Percentiles rank a stretch among this genome's conserved stretches.
Evolutionary conservation across 2,113 vertebrate genomes (phyloP).

Genomic region (Amazona vittata): DNA sequence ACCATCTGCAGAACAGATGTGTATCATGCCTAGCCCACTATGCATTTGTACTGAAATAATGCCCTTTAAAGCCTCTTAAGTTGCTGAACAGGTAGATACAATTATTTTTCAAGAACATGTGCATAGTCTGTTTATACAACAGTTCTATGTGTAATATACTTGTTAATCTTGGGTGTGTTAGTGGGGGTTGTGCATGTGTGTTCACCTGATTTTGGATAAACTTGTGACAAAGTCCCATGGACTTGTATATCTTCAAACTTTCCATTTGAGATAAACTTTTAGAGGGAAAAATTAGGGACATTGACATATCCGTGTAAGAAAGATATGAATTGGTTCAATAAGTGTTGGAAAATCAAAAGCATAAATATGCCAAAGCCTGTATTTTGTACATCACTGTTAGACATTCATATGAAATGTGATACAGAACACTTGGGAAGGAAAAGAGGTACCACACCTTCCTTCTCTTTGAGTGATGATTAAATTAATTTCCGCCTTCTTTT

Average conservation of each 20-base stretch:
- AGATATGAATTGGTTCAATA: not conserved
- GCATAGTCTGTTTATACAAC: not conserved
- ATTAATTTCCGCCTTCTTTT: not conserved
- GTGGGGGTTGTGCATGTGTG: fast-evolving
- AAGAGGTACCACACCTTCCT: not conserved
- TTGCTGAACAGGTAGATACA: not conserved
- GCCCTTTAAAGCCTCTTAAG: not conserved
- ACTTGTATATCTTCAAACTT: not conserved
- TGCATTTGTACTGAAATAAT: not conserved
- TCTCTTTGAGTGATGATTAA: not conserved
- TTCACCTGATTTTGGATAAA: not conserved
- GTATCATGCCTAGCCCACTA: not conserved
- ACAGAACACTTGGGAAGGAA: not conserved
- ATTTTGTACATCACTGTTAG: not conserved
- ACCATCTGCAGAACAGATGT: not conserved
- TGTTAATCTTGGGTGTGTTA: not conserved
- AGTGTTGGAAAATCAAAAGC: not conserved
- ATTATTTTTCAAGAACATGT: not conserved
- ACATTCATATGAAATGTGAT: not conserved
- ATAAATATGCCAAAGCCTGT: not conserved
- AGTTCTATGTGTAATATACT: not conserved
- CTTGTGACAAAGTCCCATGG: not conserved
- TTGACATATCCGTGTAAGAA: not conserved
- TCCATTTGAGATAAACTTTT: not conserved
- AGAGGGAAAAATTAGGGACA: not conserved